phyloP scores from a whole-genome alignment of 2,113 vertebrate genomes.

The Aegotheles bennettii region DNA sequence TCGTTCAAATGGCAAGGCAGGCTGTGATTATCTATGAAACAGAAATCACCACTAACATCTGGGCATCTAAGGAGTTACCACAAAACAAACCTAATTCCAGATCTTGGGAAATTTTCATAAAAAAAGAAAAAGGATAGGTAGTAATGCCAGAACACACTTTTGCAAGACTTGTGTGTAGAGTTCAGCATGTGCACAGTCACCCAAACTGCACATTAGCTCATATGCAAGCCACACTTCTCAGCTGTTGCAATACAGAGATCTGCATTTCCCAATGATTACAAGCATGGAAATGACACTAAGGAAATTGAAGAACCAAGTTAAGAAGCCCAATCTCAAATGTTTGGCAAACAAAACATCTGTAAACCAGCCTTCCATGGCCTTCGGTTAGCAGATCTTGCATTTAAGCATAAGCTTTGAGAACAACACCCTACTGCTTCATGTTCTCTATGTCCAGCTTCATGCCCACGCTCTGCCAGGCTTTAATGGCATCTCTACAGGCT shows the following conservation, averaged over 20 bases:
- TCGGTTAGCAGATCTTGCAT: neutral
- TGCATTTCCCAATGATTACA: neutral
- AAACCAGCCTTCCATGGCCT: neutral
- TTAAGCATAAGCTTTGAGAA: neutral
- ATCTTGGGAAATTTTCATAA: neutral
- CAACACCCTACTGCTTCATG: neutral
- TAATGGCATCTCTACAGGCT: neutral
- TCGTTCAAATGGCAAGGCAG: neutral
- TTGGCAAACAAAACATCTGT: neutral
- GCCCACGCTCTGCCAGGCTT: neutral
- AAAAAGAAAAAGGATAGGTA: neutral
- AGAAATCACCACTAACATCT: neutral
- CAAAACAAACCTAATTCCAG: neutral
- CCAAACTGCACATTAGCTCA: neutral
- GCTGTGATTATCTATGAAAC: neutral
- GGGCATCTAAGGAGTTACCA: neutral
- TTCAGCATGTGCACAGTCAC: neutral
- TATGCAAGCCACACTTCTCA: neutral
- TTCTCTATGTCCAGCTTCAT: neutral
- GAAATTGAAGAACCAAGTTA: neutral
- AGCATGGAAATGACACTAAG: neutral
- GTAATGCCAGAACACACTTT: neutral
- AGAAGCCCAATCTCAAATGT: neutral
- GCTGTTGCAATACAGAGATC: neutral
- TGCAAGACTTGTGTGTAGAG: neutral